A percentile compares a stretch with the other conserved stretches of the same genome.
phyloP scores from a whole-genome alignment of 2,113 vertebrate genomes.

The Hyaena hyaena region DNA sequence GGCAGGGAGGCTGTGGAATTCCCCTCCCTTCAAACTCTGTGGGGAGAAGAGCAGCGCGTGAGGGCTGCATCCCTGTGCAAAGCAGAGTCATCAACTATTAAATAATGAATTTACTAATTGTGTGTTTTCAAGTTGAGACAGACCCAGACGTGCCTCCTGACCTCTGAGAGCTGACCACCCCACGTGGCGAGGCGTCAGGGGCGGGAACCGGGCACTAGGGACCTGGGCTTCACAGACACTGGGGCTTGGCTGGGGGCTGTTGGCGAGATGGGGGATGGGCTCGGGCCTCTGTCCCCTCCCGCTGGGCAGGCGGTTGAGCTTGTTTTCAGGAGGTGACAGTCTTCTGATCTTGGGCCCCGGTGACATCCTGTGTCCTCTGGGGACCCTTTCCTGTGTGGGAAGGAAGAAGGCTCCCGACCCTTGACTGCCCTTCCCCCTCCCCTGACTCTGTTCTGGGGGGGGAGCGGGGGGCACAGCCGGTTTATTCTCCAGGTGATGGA shows the following conservation, averaged over 20 bases:
- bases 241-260: neutral
- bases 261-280: neutral
- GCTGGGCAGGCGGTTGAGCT: neutral
- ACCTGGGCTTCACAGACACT: neutral
- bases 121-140: neutral
- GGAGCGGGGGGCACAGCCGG: neutral
- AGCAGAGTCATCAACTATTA: neutral
- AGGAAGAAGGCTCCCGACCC: neutral
- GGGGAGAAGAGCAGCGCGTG: neutral
- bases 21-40: neutral
- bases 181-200: neutral
- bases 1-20: neutral
- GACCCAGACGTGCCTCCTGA: neutral
- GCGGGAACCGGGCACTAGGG: neutral
- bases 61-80: neutral
- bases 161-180: neutral
- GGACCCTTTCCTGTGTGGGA: neutral
- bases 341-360: neutral
- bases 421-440: rapidly evolving
- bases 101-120: neutral
- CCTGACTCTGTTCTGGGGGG: neutral
- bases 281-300: neutral
- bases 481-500: neutral
- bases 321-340: neutral
- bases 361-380: neutral